Conservation (phyloP, 1,140 invertebrate genomes). For the Agrypnia vestita region DNA sequence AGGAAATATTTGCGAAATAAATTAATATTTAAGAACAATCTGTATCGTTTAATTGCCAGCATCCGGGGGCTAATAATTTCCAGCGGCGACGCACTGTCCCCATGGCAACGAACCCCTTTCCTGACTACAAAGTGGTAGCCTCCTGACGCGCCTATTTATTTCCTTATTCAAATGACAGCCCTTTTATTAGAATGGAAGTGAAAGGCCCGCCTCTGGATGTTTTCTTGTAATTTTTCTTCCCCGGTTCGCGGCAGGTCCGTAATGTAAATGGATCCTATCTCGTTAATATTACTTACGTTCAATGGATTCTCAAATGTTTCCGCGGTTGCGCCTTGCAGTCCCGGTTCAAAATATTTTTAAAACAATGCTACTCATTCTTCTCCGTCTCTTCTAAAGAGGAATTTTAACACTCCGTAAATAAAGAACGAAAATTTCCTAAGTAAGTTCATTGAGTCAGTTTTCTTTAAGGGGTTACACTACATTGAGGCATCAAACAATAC, state of each 20-base stretch:
- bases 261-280: constrained; percentile 48
- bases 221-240: constrained; percentile 49
- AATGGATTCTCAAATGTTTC: constrained; percentile 38
- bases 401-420: too few species aligned
- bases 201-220: constrained; percentile 20
- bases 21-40: constrained; percentile 25
- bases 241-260: background rate
- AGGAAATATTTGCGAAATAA: background rate
- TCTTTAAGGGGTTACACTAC: too few species aligned
- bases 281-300: constrained; percentile 43
- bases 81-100: background rate
- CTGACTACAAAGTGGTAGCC: constrained; percentile 25
- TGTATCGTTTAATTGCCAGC: constrained; percentile 42
- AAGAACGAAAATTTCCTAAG: too few species aligned
- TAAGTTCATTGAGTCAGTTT: too few species aligned
- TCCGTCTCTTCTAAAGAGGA: too few species aligned
- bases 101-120: constrained; percentile 49
- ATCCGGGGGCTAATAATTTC: constrained; percentile 7
- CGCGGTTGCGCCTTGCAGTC: background rate
- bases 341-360: constrained; percentile 19
- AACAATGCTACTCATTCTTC: background rate
- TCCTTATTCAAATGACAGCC: constrained; percentile 37
- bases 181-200: constrained; percentile 43
- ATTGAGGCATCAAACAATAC: too few species aligned
- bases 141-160: constrained; percentile 46